These are phyloP conservation scores for Lasiurus cinereus DNA, from an alignment of 2,113 vertebrate species.

Conservation along the genomic window DNA sequence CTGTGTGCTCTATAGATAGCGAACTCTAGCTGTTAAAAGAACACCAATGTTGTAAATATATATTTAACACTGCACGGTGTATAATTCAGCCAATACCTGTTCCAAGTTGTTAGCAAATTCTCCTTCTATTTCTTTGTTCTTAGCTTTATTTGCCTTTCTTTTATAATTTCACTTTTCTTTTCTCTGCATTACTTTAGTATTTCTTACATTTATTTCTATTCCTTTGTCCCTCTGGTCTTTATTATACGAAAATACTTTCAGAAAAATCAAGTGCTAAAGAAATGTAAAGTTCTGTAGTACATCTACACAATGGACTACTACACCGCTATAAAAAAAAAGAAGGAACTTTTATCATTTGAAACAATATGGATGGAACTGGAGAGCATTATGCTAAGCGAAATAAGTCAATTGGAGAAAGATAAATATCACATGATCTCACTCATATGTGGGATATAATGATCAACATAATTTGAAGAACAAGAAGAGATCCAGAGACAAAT, in stretches of 20 bases:
- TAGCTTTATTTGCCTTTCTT: constrained; percentile 37
- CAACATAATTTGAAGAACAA: no score
- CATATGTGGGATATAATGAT: no score
- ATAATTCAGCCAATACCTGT: background rate
- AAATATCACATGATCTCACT: no score
- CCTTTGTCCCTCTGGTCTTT: constrained; percentile 18
- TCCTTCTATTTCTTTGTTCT: constrained; percentile 47
- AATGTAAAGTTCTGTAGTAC: background rate
- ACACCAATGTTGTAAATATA: background rate
- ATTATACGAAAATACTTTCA: constrained; percentile 27
- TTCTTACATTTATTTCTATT: background rate
- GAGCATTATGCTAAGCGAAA: no score
- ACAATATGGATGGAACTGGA: no score
- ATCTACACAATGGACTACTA: no score
- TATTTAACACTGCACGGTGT: background rate
- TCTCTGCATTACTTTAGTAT: background rate
- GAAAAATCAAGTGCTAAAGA: constrained; percentile 34
- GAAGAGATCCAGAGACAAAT: no score
- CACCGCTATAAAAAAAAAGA: no score
- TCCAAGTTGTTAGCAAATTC: constrained; percentile 1
- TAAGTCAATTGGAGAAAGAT: no score
- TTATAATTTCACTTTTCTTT: background rate
- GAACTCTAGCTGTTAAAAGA: background rate
- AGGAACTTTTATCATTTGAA: no score
- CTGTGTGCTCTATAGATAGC: background rate